Evolutionary conservation across 2,888 invertebrate genomes (phyloP), one percentile per base, ranked within the genome.

Genomic region (Lasioglossum malachurum): DNA sequence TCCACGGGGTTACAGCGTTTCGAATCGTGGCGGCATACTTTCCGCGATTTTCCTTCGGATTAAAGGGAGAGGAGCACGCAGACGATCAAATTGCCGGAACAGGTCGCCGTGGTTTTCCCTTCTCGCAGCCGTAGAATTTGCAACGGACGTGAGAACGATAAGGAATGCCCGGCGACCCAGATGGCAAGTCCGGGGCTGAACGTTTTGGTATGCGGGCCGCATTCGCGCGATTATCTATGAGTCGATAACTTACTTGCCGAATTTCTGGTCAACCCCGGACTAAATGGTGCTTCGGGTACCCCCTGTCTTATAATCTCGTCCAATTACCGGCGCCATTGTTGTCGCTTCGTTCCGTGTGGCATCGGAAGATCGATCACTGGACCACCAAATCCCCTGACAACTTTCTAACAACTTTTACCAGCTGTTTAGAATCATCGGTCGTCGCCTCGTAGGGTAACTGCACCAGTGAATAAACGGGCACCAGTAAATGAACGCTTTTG

Each of bases 171-270:
- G 64, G 80, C 80, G 83, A 90, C 49, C 86, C 87, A 75, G 64
- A 83, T 80, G 88, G 84, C 72, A 78, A 82, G 87, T 85, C 83
- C 72, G 12, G 23, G 57, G 64, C 5, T 2, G 46, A 75, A 72
- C 79, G 83, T 75, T 87, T 90, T 77, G 90, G 86, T 91, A 91
- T 88, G 89, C 91, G 82, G 87, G 79, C 67, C 78, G 83, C 86
- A 86, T 87, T 78, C 86, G 64, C 67, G 72, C 84, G 90, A 91
- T 90, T 91, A 90, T 89, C 90, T 89, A 88, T 80, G 90, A 90
- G 84, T 88, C 90, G 89, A 90, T 91, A 90, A 90, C 90, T 90
- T 90, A 90, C 90, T 90, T 82, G 90, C 90, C 89, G 89, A 90
- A 90, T 90, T 89, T 90, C 90, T 90, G 85, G 82, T 81, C 89